phyloP scores from a whole-genome alignment of 2,113 vertebrate species.

The Danionella cerebrum region DNA sequence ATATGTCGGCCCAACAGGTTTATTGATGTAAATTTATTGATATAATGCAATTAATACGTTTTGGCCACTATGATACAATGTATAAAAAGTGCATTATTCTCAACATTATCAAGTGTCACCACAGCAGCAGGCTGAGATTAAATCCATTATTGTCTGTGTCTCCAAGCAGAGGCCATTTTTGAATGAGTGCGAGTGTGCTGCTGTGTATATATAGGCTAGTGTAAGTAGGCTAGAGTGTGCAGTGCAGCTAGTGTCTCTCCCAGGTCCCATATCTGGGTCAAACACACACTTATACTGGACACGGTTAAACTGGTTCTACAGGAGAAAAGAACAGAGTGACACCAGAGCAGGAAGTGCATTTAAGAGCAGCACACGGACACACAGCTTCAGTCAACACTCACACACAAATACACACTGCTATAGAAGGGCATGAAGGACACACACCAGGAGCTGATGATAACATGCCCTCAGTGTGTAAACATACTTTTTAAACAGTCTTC shows the following conservation, averaged over 20 bases:
- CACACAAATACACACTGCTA: not conserved
- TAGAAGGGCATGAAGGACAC: no score
- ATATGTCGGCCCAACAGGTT: no score
- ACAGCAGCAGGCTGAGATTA: not conserved
- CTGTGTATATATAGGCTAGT: constrained; percentile 47
- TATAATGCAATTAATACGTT: no score
- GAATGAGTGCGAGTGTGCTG: not conserved
- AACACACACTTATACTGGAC: no score
- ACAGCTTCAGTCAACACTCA: not conserved
- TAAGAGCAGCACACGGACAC: constrained; percentile 39
- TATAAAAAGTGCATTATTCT: no score
- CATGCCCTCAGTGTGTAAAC: no score
- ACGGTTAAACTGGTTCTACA: constrained; percentile 47
- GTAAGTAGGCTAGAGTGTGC: constrained; percentile 63
- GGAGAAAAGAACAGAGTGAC: constrained; percentile 24
- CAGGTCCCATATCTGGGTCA: constrained; percentile 55
- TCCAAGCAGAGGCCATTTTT: not conserved
- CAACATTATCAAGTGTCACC: no score
- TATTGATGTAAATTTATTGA: no score
- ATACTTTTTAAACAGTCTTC: no score
- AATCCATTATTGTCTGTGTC: no score
- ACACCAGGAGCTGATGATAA: no score
- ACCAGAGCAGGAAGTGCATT: constrained; percentile 23
- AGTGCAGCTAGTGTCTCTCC: constrained; percentile 29
- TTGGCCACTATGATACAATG: no score